These are phyloP conservation scores for Ips nitidus DNA, from an alignment of 1,140 invertebrate genomes.

Conservation along the genomic window DNA sequence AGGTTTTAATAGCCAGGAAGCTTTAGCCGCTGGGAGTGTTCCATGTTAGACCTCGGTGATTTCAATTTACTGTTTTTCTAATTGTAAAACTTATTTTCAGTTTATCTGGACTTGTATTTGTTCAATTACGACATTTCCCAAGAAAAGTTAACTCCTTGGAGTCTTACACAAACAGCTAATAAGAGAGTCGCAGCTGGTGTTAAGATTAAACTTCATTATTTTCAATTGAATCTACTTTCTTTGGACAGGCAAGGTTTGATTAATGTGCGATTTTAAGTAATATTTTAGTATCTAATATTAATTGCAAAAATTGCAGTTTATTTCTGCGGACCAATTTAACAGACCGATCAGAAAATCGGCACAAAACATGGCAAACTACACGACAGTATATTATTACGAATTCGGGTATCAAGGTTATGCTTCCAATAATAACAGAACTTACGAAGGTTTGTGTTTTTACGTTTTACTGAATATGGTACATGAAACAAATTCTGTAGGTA, in stretches of 20 bases:
- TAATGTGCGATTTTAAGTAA: background rate
- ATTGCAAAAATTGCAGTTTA: constrained; percentile 4
- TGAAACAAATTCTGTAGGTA: background rate
- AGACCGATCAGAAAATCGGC: constrained; percentile 9
- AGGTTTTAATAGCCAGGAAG: constrained; percentile 23
- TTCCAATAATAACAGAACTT: background rate
- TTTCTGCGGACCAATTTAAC: constrained; percentile 12
- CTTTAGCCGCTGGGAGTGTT: background rate
- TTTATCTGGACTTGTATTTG: background rate
- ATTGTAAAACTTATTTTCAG: constrained; percentile 1
- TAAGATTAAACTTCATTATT: constrained; percentile 2
- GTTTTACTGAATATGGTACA: background rate
- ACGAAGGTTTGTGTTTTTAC: background rate
- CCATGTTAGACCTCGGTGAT: constrained; percentile 5
- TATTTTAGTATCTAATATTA: background rate
- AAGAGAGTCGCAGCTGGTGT: background rate
- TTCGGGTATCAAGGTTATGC: constrained; percentile 14
- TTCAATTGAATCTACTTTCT: background rate
- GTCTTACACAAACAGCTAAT: background rate
- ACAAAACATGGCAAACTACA: constrained; percentile 6
- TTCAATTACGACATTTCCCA: background rate
- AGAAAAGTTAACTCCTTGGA: background rate
- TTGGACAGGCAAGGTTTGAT: background rate
- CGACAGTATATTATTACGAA: constrained; percentile 7
- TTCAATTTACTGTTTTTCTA: background rate